These are phyloP conservation scores for Spisula solida DNA, from an alignment of 2,888 invertebrate genomes.

Conservation along the genomic window DNA sequence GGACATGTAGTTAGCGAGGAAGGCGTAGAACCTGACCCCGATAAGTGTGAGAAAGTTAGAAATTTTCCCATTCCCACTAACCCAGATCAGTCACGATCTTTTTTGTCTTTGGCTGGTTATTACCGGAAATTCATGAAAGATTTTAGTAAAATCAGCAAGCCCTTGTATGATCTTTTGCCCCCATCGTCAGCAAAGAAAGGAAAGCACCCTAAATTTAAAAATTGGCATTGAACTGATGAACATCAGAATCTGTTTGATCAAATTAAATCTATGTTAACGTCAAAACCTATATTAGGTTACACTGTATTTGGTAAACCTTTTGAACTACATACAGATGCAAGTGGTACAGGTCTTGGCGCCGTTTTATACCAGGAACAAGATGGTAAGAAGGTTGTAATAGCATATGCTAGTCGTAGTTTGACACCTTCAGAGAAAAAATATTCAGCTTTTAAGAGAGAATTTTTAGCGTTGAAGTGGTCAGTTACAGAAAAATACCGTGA, in stretches of 20 bases:
- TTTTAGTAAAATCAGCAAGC: too few species aligned
- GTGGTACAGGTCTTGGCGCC: not conserved
- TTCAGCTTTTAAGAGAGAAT: conserved; percentile 35
- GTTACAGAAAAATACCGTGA: conserved; percentile 30
- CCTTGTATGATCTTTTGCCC: conserved; percentile 16
- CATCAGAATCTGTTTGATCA: conserved; percentile 24
- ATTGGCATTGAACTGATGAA: conserved; percentile 16
- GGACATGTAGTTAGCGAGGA: conserved; percentile 26
- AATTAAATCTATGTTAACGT: conserved; percentile 21
- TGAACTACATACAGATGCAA: conserved; percentile 32
- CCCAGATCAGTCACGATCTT: conserved; percentile 36
- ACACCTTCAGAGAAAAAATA: conserved; percentile 28
- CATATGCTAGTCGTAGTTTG: not conserved
- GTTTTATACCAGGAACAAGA: conserved; percentile 32
- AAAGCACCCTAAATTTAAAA: not conserved
- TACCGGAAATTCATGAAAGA: conserved; percentile 29
- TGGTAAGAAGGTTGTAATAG: not conserved
- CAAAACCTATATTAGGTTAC: conserved; percentile 28
- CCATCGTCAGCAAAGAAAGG: conserved; percentile 17
- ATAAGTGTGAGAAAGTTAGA: conserved; percentile 25
- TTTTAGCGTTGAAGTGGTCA: conserved; percentile 25
- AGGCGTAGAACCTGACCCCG: conserved; percentile 21
- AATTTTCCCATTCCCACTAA: conserved; percentile 31
- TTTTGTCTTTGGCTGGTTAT: conserved; percentile 33
- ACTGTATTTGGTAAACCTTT: conserved; percentile 23